phyloP scores from a whole-genome alignment of 1,140 invertebrate genomes.

The Cherax destructor region DNA sequence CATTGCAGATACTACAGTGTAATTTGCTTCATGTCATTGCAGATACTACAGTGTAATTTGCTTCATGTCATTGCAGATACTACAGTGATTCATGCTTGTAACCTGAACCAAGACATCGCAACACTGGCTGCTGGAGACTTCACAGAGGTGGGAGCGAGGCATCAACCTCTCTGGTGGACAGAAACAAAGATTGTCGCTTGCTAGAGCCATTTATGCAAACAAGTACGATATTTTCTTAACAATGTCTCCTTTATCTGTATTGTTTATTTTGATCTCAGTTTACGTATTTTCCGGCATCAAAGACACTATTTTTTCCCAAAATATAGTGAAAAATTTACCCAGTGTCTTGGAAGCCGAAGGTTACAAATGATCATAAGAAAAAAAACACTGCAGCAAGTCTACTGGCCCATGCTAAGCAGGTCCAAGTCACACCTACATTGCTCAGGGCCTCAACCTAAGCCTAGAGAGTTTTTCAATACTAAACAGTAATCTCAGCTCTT shows the following conservation, averaged over 20 bases:
- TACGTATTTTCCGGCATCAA: neutral
- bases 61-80: slow-evolving; percentile 75
- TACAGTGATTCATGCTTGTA: slow-evolving; percentile 78
- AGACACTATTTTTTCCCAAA: neutral
- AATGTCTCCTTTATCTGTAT: no score
- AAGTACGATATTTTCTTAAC: slow-evolving; percentile 74
- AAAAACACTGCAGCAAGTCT: no score
- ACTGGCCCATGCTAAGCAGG: no score
- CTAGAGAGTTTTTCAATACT: neutral
- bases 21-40: no score
- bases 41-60: no score
- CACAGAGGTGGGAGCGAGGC: slow-evolving; percentile 81
- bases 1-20: no score
- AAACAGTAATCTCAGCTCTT: neutral
- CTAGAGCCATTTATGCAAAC: slow-evolving; percentile 80
- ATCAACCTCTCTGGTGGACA: slow-evolving; percentile 81
- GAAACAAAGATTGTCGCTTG: slow-evolving; percentile 80
- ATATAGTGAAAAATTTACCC: neutral
- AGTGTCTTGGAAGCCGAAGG: no score
- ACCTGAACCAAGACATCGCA: slow-evolving; percentile 78
- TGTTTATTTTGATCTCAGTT: no score
- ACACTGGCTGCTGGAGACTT: slow-evolving; percentile 80
- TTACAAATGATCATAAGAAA: no score
- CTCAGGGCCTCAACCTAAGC: neutral
- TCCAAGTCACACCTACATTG: no score